Base-by-base conservation (phyloP, 2,113 vertebrate genomes). In the Azemiops feae region DNA sequence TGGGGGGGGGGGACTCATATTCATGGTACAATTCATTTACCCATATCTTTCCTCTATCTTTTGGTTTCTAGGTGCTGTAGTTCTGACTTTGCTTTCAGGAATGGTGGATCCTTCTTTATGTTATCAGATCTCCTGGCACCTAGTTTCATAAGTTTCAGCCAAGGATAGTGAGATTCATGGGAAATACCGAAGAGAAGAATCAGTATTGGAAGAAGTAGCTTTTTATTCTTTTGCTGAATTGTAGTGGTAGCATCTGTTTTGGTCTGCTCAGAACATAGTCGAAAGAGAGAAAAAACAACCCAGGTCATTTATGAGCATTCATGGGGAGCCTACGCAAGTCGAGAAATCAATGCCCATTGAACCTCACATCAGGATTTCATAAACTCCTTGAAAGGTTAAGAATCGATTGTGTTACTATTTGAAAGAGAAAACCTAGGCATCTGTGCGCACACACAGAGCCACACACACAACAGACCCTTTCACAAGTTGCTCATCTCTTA, bases 321-420 rank as follows among this genome's bases (percentile, higher is more conserved):
- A 89, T 16, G 96, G 90, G 34, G 39, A 96, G 95, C 95, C 95
- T 97, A 92, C 74, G 96, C 97, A 96, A 97, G 97, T 95, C 95
- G 95, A 93, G 57, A 97, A 97, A 98, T 98, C 98, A 64, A 98
- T 98, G 97, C 0, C 0, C 96, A 98, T 98, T 96, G 97, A 98
- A 97, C 96, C 95, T 96, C 89, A 85, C 96, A 97, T 97, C 95
- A 97, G 96, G 96, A 98, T 98, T 98, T 98, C 97, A 98, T 98
- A 98, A 98, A 98, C 97, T 98, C 97, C 97, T 98, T 96, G 97
- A 98, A 97, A 98, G 98, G 98, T 98, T 97, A 97, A 87, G 94
- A 95, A 98, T 97, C 97, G 97, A 98, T 98, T 98, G 97, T 39
- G 16, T 22, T 94, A 96, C 96, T 95, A 96, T 95, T 92, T 93